Conservation (phyloP, 1,140 invertebrate species). For the Helicoverpa armigera region DNA sequence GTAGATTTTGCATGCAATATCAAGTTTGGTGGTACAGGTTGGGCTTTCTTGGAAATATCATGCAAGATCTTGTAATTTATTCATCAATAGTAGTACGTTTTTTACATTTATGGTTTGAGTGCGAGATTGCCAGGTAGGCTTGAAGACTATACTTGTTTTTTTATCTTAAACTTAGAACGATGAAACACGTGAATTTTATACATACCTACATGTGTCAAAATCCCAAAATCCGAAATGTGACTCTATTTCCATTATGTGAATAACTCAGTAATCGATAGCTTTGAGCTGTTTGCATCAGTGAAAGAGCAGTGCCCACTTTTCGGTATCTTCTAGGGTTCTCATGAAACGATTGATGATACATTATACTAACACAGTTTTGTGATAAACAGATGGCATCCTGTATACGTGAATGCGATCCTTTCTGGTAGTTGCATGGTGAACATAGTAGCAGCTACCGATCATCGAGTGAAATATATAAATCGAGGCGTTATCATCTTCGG, state of each 20-base stretch:
- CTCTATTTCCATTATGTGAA: too few relatives aligned
- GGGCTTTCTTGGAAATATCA: slow-evolving; percentile 44
- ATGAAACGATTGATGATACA: not conserved
- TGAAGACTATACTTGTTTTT: too few relatives aligned
- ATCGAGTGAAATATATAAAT: slow-evolving; percentile 84
- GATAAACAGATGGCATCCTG: slow-evolving; percentile 55
- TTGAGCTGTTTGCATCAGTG: not conserved
- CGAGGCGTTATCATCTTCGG: slow-evolving; percentile 81
- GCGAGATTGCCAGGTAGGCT: too few relatives aligned
- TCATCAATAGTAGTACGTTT: too few relatives aligned
- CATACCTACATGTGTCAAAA: too few relatives aligned
- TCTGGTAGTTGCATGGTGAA: slow-evolving; percentile 73
- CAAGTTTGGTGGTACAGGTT: slow-evolving; percentile 59
- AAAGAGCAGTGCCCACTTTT: not conserved
- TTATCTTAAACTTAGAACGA: too few relatives aligned
- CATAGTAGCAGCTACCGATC: slow-evolving; percentile 76
- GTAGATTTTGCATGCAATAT: slow-evolving; percentile 66
- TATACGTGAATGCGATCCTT: slow-evolving; percentile 62
- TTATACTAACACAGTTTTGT: not conserved
- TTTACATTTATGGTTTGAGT: too few relatives aligned
- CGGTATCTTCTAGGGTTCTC: not conserved
- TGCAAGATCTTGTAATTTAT: not conserved
- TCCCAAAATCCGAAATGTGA: too few relatives aligned
- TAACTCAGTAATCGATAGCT: not conserved
- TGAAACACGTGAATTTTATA: too few relatives aligned